phyloP scores from a whole-genome alignment of 2,888 invertebrate species.

The Arrhopalites spinosus region DNA sequence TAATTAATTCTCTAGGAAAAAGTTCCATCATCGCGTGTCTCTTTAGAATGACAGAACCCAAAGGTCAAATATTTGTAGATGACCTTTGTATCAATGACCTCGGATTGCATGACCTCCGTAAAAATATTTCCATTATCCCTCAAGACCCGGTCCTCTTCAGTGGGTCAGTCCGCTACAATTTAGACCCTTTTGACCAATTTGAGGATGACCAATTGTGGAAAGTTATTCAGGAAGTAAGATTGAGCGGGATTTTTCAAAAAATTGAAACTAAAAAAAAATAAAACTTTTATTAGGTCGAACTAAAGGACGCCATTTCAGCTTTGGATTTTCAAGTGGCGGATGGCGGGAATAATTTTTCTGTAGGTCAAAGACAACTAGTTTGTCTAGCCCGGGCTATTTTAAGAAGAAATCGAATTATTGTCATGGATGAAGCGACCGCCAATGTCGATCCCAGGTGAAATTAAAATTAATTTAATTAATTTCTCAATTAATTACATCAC shows the following conservation, averaged over 20 bases:
- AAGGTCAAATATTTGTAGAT: constrained; percentile 81
- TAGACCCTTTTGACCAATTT: constrained; percentile 44
- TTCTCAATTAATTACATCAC: background rate
- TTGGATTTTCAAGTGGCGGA: constrained; percentile 47
- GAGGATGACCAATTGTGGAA: constrained; percentile 41
- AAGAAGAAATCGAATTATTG: constrained; percentile 47
- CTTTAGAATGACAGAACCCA: constrained; percentile 85
- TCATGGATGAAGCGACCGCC: constrained; percentile 53
- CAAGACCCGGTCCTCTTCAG: constrained; percentile 78
- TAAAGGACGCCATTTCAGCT: constrained; percentile 40
- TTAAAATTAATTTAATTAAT: background rate
- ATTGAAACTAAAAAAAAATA: too few species aligned
- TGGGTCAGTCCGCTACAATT: constrained; percentile 42
- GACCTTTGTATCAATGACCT: constrained; percentile 65
- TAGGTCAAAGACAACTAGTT: constrained; percentile 51
- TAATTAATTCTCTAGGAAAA: constrained; percentile 68
- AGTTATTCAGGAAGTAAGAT: constrained; percentile 57
- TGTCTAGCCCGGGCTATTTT: constrained; percentile 51
- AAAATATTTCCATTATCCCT: constrained; percentile 83
- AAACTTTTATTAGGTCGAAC: constrained; percentile 17
- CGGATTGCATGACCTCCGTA: constrained; percentile 71
- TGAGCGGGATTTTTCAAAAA: too few species aligned
- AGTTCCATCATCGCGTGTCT: constrained; percentile 84
- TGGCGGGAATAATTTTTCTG: constrained; percentile 48
- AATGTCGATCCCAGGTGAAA: constrained; percentile 57